Base-by-base conservation (phyloP, 2,113 vertebrate genomes). In the Gopherus evgoodei region DNA sequence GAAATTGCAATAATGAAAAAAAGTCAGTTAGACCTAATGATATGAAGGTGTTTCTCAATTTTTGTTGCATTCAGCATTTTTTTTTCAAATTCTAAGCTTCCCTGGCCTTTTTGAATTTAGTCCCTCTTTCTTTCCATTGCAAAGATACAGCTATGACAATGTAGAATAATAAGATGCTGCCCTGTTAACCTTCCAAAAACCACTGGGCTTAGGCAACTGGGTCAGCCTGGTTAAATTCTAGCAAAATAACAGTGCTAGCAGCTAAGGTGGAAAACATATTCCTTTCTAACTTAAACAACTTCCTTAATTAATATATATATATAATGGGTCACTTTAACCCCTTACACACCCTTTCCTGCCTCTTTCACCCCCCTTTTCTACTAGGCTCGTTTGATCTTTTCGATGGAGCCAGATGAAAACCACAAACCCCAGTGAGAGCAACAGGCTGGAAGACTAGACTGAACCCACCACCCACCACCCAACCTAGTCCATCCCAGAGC, bases 1-100 rank as follows among this genome's bases (percentile, higher is more conserved):
- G 75, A 92, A 93, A 95, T 72, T 27, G 7, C 4, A 78, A 83
- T 19, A 19, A 10, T 53, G 11, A 94, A 27, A 88, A 94, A 97
- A 83, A 65, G 21, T 91, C 79, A 49, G 83, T 57, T 27, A 59
- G 7, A 1, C 54, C 49, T 13, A 81, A 19, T 53, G 84, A 65
- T 65, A 90, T 4, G 86, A 6, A 93, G 88, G 5, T 79, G 83
- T 81, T 95, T 42, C 35, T 42, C 17, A 76, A 12, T 53, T 42
- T 62, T 83, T 84, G 4, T 16, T 84, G 3, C 1, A 42, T 53
- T 93, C 88, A 80, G 8, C 13, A 8, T 50, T 5, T n/a, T 24
- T 47, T 44, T 76, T 87, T 89, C 8, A 62, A 80, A 90, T 75
- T 24, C 44, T 89, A 80, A 42, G 85, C 5, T 86, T 35, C 69